Base-by-base conservation (phyloP, 2,888 invertebrate genomes). In the Xestia rhomboidea region DNA sequence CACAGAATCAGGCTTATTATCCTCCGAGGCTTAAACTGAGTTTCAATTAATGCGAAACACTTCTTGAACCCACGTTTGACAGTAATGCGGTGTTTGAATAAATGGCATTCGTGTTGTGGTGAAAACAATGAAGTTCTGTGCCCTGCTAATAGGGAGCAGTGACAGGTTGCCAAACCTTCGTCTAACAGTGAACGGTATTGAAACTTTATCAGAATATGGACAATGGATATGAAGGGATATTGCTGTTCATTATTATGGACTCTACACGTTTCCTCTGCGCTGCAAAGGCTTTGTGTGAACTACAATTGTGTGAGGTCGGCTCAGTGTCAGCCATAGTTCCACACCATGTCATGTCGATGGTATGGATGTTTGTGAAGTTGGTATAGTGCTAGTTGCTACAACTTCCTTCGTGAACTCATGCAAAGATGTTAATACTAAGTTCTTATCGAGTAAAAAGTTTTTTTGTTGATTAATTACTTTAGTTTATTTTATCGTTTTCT, bases 21-120 rank as follows among this genome's bases (percentile, higher is more conserved):
- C 44, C 46, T 68, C 63, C 38, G 27, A 24, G 68, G 70, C 77
- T 77, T 66, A 67, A 82, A 68, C 57, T 73, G 46, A 73, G 62
- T 82, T 82, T 84, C 84, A 84, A 79, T 79, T 82, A 79, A 60
- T 70, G 51, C 24, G 30, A 73, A 84, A 73, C 57, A 73, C 24
- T 83, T 83, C 68, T 83, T 69, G 69, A 54, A 57, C 21, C 68
- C 49, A 70, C 44, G n/a, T 57, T 68, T 51, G 49, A 66, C 51
- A 60, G 30, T 60, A 67, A 66, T 69, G 57, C 44, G 60, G 38
- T 70, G 57, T 83, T 82, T 82, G 27, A 66, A 68, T 77, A 81
- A 63, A 83, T 66, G 51, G 8, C 60, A 51, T 62, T 68, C 64
- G 24, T 54, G 54, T 67, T 73, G 66, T 68, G 67, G 57, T 60